These are phyloP conservation scores for Alviniconcha marisindica DNA, from an alignment of 1,140 invertebrate genomes.

Conservation along the genomic window DNA sequence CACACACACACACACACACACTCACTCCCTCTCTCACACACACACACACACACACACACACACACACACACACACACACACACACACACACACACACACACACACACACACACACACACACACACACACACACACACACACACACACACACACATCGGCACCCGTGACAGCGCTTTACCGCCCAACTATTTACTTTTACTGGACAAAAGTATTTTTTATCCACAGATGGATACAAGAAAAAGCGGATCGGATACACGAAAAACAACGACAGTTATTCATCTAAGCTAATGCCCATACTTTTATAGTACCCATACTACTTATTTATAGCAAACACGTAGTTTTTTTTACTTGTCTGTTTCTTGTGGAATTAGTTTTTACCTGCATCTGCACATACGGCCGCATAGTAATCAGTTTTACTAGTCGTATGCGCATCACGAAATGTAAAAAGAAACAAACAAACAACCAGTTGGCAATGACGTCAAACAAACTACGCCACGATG, in stretches of 20 bases:
- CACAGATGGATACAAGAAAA: background rate
- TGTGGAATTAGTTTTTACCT: too few relatives aligned
- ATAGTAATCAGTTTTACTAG: too few relatives aligned
- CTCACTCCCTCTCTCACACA: background rate
- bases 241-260: background rate
- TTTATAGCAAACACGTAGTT: too few relatives aligned
- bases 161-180: background rate
- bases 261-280: background rate
- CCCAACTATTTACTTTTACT: background rate
- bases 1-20: too few relatives aligned
- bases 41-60: background rate
- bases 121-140: conserved; percentile 12
- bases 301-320: too few relatives aligned
- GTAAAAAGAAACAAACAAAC: too few relatives aligned
- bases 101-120: background rate
- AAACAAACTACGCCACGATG: too few relatives aligned
- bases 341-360: too few relatives aligned
- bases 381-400: too few relatives aligned
- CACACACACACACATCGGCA: background rate
- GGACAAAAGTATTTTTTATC: background rate
- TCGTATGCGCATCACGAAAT: too few relatives aligned
- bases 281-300: too few relatives aligned
- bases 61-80: background rate
- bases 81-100: conserved; percentile 7
- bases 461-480: too few relatives aligned